Base-by-base conservation (phyloP, 2,113 vertebrate genomes). In the Etheostoma cragini region DNA sequence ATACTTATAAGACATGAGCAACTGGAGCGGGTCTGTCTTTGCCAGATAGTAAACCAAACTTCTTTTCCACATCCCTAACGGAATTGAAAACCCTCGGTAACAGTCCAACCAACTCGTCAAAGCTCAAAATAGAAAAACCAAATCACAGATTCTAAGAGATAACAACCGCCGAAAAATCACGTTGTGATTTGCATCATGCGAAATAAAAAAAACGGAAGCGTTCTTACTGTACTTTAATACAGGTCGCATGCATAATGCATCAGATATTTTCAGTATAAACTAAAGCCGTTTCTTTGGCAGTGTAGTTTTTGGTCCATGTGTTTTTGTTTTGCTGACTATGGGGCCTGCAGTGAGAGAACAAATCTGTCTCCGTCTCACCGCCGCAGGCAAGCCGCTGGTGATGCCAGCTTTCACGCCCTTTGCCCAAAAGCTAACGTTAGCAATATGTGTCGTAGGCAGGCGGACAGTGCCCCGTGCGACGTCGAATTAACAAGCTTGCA, bases 391-490 rank as follows among this genome's bases (percentile, higher is more conserved):
- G 35, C 73, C 54, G 14, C 70, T 8, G 65, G 16, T 21, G 83
- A 76, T 89, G 90, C 87, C 89, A 87, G 78, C 74, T 78, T 79
- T 89, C 89, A 93, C 93, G 91, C 93, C 91, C 93, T 92, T 89
- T 90, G 88, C 90, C 91, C 88, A 79, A 73, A 60, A 85, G 91
- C 93, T 91, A 94, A 82, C 62, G 80, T 82, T 91, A 91, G 92
- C 92, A 56, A 74, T 42, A 70, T 54, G 80, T 79, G 57, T 45
- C 26, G 54, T 78, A 42, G 71, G 46, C 85, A 87, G 45, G 5
- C 65, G 45, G 54, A 80, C 76, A 72, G 52, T 76, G 47, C 50
- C 56, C 47, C 3, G 1, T 19, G 42, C 35, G 7, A 61, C 49
- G 26, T 33, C 8, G 21, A 15, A 60, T 21, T 1, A 49, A 13